Base-by-base conservation (phyloP, 2,888 invertebrate genomes). In the Cetonia aurata region DNA sequence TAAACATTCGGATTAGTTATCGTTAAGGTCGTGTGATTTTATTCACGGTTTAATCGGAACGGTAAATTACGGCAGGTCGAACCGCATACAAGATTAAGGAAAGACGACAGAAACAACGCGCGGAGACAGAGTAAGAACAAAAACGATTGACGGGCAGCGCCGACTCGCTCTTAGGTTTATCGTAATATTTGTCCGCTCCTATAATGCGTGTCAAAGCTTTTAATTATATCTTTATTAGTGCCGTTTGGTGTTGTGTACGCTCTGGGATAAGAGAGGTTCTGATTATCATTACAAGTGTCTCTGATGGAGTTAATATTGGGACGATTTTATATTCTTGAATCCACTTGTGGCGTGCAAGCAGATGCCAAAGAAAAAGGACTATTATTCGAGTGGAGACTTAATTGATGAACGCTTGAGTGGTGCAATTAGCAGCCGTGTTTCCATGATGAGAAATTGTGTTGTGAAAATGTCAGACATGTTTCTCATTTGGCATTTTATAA, bases 191-290 rank as follows among this genome's bases (percentile, higher is more conserved):
- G 19, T 48, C 37, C 44, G 33, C 15, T 25, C 12, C 31, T 48
- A 62, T 48, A 50, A 62, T 42, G 48, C 25, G 37, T 62, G 48
- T 62, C 48, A 48, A 62, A 50, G 50, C 62, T 62, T 62, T 62
- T 62, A 62, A 62, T 62, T 62, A 62, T 62, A 62, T 62, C 62
- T 62, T 62, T 62, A 62, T 62, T 62, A 48, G 62, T 15, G 15
- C 33, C 13, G 37, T 56, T 56, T 17, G 10, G 37, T 17, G 53
- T 25, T 53, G 53, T 62, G 50, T 33, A 15, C 19, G 50, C 17
- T 50, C 9, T 15, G 4, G 25, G 25, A 25, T 25, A 25, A 25
- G 19, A 50, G 50, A 50, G 50, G 50, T 50, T 50, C 17, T 25
- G 25, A 50, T 62, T 62, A 48, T 48, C 19, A 9, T 10, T 19